phyloP scores from a whole-genome alignment of 2,797 vertebrate species.

The Cyclura pinguis region DNA sequence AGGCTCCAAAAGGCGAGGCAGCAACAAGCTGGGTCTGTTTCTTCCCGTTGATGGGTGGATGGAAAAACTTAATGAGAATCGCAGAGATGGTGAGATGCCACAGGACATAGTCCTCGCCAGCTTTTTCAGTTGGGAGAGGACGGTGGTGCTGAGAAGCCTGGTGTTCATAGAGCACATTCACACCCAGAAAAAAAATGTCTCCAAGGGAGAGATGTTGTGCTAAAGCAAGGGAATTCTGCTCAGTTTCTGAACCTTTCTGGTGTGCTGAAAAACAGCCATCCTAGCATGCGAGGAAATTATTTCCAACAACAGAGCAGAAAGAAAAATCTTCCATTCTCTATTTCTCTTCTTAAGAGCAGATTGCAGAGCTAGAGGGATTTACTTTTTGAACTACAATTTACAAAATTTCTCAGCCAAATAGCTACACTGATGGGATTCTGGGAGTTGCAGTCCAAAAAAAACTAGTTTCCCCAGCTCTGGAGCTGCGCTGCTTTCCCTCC shows the following conservation, averaged over 20 bases:
- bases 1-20: constrained; percentile 67
- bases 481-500: no score
- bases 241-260: neutral
- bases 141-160: constrained; percentile 48
- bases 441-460: no score
- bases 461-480: no score
- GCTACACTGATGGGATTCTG: no score
- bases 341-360: neutral
- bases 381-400: neutral
- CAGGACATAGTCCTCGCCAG: constrained; percentile 60
- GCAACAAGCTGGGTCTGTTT: constrained; percentile 65
- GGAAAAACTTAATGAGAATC: constrained; percentile 79
- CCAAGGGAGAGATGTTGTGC: neutral
- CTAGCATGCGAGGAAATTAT: neutral
- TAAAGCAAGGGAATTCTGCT: neutral
- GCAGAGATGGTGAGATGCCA: constrained; percentile 72
- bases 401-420: no score
- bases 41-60: constrained; percentile 73
- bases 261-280: no score
- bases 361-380: neutral
- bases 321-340: neutral
- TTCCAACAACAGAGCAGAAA: neutral
- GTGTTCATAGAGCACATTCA: constrained; percentile 45
- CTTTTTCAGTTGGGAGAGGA: constrained; percentile 62
- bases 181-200: neutral